Base-by-base conservation (phyloP, 2,113 vertebrate genomes). In the Psephotus haematonotus region DNA sequence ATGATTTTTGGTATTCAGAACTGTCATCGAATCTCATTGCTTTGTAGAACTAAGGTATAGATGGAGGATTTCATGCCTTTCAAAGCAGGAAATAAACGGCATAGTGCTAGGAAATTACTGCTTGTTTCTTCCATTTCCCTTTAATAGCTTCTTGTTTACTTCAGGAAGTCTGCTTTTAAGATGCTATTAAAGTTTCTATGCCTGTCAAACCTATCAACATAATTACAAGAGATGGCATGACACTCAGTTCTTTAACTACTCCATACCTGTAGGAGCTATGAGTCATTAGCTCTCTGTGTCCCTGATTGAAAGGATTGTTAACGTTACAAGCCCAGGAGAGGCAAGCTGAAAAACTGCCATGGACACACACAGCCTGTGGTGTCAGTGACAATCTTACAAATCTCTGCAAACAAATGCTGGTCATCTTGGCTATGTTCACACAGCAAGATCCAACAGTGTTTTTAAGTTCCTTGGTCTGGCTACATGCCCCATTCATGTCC, bases 141-240 rank as follows among this genome's bases (percentile, higher is more conserved):
- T 50, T 71, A 92, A 71, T 35, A 85, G 68, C 65, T 89, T 72
- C 79, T 96, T 90, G 46, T 93, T 97, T 95, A 91, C 85, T 67
- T 87, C 70, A 85, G 86, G 78, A 93, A 93, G 49, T 85, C 68
- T 94, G 68, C 80, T 92, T 92, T 92, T 95, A 92, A 93, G 65
- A 68, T 2, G 50, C 70, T 74, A 80, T 83, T 93, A 86, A 79
- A 75, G 74, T 80, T 84, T 84, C 80, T 70, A 67, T 62, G 74
- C 71, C 55, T 96, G 91, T 91, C 92, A 95, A 80, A 90, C 29
- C 50, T 62, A 92, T 92, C 86, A 91, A 62, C 59, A 27, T 96
- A 96, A 96, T 96, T 96, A 82, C 85, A 88, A 74, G 67, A 88
- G 80, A 60, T 85, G 20, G 59, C 79, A 67, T 84, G 82, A 74